Percentiles rank a stretch among this genome's conserved stretches.
phyloP scores from a whole-genome alignment of 1,140 invertebrate species.

The Orussus abietinus region DNA sequence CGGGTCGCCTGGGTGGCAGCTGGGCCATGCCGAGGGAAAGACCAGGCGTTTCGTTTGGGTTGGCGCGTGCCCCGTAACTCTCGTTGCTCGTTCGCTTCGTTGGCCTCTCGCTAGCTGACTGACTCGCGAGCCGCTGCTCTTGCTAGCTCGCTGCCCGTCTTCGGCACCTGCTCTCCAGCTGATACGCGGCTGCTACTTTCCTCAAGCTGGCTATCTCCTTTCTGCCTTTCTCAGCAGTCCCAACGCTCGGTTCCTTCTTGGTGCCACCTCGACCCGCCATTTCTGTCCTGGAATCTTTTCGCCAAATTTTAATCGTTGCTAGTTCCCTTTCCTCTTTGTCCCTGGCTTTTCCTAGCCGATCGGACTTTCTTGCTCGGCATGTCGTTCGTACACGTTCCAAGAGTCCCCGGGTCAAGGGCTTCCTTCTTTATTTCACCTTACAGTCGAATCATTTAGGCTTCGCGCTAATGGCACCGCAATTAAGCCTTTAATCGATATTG shows the following conservation, averaged over 20 bases:
- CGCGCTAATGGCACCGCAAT: too few relatives aligned
- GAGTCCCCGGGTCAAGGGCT: too few relatives aligned
- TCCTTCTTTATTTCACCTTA: too few relatives aligned
- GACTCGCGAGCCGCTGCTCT: constrained; percentile 20
- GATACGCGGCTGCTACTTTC: constrained; percentile 36
- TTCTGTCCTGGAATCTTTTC: too few relatives aligned
- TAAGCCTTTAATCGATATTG: too few relatives aligned
- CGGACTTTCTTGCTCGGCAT: too few relatives aligned
- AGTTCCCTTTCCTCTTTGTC: constrained; percentile 11
- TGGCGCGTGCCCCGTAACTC: constrained; percentile 43
- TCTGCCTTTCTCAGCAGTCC: not conserved
- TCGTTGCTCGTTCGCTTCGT: constrained; percentile 1
- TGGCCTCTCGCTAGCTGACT: constrained; percentile 12
- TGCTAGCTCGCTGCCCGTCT: constrained; percentile 22
- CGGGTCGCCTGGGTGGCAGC: constrained; percentile 9
- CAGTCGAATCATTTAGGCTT: too few relatives aligned
- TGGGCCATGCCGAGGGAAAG: constrained; percentile 7
- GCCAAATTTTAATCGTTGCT: too few relatives aligned
- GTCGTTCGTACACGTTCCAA: too few relatives aligned
- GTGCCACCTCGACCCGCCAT: too few relatives aligned
- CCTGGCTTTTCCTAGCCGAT: too few relatives aligned
- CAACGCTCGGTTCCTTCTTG: too few relatives aligned
- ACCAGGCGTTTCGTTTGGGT: constrained; percentile 33
- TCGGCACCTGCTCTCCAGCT: constrained; percentile 50
- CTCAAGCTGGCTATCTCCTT: constrained; percentile 4